Base-by-base conservation (phyloP, 2,797 vertebrate species). In the Leuciscus waleckii region DNA sequence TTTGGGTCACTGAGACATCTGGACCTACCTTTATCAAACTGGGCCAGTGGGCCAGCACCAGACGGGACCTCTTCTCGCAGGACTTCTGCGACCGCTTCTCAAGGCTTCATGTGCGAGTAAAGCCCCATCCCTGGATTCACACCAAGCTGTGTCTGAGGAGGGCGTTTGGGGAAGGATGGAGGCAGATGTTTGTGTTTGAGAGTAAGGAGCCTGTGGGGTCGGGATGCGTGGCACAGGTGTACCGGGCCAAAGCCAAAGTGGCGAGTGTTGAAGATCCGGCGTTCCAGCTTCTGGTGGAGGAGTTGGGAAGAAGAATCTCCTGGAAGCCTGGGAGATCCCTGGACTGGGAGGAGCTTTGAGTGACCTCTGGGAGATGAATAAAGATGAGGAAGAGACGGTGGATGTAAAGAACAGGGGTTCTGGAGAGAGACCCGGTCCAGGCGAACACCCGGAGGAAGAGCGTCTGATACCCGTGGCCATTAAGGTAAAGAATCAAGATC, bases 41-140 rank as follows among this genome's bases (percentile, higher is more conserved):
- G 86, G 98, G 97, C 0, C 98, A 99, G 90, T 99, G 98, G 98
- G 97, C 97, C 88, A 97, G 98, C 94, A 99, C 98, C 23, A 94
- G 98, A 7, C 94, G 96, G 10, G 98, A 99, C 90, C 93, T 99
- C 85, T 98, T 99, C 90, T 96, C 97, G 0, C 94, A 90, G 70
- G 96, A 96, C 68, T 98, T 99, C 89, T 99, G 98, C 0, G 91
- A 94, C 1, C 93, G 94, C 73, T 98, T 99, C 89, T 97, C 97
- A 69, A 95, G 92, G 91, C 95, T 99, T 79, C 98, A 99, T 0
- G 92, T 97, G 1, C 94, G 88, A 78, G 98, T 97, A 70, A 90
- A 91, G 21, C 97, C 98, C 0, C 98, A 99, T 90, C 87, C 96
- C 0, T 99, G 98, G 98, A 87, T 84, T 29, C 95, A 97, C 94